A percentile compares a stretch with the other conserved stretches of the same genome.
These are phyloP conservation scores for Megaceryle alcyon DNA, from an alignment of 2,797 vertebrate species.

Conservation along the genomic window DNA sequence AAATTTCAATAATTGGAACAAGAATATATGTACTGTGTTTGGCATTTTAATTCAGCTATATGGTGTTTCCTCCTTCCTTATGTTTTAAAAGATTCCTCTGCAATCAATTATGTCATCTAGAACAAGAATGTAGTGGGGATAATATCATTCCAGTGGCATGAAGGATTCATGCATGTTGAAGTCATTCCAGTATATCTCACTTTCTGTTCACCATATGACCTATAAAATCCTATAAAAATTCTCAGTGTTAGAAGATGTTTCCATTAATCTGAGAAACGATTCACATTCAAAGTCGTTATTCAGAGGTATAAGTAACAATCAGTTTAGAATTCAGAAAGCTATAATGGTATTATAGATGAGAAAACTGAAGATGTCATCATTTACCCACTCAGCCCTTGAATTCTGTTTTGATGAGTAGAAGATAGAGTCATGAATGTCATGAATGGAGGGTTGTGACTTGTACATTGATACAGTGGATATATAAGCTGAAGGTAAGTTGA, in stretches of 20 bases:
- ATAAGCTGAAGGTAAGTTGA: background rate
- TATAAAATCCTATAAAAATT: background rate
- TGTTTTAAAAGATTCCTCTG: background rate
- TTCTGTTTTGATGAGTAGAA: background rate
- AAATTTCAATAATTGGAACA: background rate
- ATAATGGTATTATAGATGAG: background rate
- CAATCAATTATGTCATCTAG: background rate
- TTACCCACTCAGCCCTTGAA: accelerated
- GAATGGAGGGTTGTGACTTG: background rate
- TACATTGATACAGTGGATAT: background rate
- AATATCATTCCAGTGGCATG: background rate
- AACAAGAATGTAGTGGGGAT: background rate
- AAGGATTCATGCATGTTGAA: background rate
- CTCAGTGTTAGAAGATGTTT: background rate
- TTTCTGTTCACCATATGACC: background rate
- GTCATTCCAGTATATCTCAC: background rate
- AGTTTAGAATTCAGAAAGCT: background rate
- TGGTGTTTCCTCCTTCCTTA: background rate
- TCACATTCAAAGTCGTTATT: background rate
- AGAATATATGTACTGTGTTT: background rate
- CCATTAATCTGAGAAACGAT: background rate
- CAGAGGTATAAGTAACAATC: background rate
- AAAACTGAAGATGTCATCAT: background rate
- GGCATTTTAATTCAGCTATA: background rate
- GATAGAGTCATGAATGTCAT: background rate